These are phyloP conservation scores for Tetrapedia diversipes DNA, from an alignment of 2,888 invertebrate genomes.

Conservation along the genomic window DNA sequence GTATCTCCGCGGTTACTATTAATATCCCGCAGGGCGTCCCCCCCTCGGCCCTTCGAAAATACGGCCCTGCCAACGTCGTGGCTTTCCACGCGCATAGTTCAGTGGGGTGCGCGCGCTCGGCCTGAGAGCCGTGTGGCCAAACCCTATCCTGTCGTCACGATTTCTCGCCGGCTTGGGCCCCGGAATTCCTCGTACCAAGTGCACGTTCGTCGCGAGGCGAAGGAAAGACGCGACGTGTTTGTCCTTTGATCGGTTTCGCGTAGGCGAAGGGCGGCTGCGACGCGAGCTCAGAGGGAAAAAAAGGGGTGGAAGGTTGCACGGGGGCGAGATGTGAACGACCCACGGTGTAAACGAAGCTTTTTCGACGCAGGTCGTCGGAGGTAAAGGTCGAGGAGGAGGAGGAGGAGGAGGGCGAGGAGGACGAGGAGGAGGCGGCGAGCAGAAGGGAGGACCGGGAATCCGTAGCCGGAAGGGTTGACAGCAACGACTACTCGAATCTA, in stretches of 20 bases:
- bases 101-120: conserved; percentile 76
- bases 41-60: conserved; percentile 56
- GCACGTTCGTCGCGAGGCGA: too few relatives aligned
- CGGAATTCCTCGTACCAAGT: neutral
- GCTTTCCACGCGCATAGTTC: conserved; percentile 70
- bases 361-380: conserved; percentile 60
- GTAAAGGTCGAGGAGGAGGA: conserved; percentile 65
- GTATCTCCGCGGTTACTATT: conserved; percentile 54
- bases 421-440: conserved; percentile 36
- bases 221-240: neutral
- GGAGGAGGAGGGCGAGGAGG: conserved; percentile 65
- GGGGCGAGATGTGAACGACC: conserved; percentile 49
- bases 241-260: neutral
- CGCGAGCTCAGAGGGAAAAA: neutral
- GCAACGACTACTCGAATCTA: conserved; percentile 65
- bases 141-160: conserved; percentile 62
- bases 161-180: conserved; percentile 22
- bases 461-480: conserved; percentile 61
- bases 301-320: neutral
- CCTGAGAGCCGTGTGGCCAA: conserved; percentile 69
- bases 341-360: conserved; percentile 68
- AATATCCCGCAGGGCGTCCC: conserved; percentile 51
- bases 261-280: neutral
- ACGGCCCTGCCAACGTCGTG: conserved; percentile 67
- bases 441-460: conserved; percentile 54